Conservation (phyloP, 2,797 vertebrate species). For the Agapornis canus region DNA sequence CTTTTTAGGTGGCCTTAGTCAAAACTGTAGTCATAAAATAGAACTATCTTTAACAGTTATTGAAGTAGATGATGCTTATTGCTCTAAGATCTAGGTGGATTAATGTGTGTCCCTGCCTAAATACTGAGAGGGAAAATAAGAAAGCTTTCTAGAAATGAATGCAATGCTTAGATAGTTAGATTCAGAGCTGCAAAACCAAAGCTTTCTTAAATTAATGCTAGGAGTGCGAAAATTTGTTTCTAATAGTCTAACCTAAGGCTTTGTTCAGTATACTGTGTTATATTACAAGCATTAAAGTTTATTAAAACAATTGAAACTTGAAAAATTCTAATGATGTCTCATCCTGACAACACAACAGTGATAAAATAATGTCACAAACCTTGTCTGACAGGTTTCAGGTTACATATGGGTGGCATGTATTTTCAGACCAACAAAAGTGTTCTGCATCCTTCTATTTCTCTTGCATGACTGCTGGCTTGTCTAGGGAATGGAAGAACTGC, state of each 20-base stretch:
- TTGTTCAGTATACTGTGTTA: background rate
- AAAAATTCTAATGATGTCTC: constrained; percentile 7
- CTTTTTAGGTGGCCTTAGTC: background rate
- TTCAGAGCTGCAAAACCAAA: background rate
- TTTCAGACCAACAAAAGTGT: background rate
- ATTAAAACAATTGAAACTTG: background rate
- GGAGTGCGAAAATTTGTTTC: background rate
- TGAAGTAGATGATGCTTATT: background rate
- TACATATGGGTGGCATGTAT: background rate
- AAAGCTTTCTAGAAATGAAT: background rate
- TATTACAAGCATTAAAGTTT: constrained; percentile 8
- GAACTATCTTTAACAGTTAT: background rate
- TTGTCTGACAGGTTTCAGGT: constrained; percentile 23
- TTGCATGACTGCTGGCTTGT: background rate
- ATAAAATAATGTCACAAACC: constrained; percentile 32
- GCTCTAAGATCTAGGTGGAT: background rate
- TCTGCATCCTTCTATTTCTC: background rate
- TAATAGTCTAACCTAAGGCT: background rate
- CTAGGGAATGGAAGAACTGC: background rate
- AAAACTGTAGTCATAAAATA: background rate
- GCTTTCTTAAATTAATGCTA: background rate
- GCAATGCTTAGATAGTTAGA: background rate
- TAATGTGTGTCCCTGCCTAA: background rate
- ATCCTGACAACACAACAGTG: background rate
- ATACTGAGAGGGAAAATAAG: background rate